Evolutionary conservation across 2,888 invertebrate species (phyloP), one percentile per base, ranked within the genome.

Genomic region (Alsophila aescularia): DNA sequence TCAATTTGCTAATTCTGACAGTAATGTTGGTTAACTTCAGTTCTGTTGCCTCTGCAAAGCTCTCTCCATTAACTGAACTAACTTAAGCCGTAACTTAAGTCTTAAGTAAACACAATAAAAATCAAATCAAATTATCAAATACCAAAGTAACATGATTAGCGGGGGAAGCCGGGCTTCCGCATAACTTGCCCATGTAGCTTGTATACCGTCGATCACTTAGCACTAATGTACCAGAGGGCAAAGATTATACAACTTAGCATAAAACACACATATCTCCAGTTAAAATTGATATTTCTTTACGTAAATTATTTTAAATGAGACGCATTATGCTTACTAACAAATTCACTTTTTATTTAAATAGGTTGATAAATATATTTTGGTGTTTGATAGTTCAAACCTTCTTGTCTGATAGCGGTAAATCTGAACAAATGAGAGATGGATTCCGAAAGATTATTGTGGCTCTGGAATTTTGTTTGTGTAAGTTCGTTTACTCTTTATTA

Each of bases 91-190:
- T n/a, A 31, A 1, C 35, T 31, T 45, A 45, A 45, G 12, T 31
- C 16, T n/a, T 36, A 39, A 50, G 34, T 15, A 51, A 45, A 41
- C 49, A 39, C 40, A 59, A 58, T 53, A 32, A 58, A 54, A 47
- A 40, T 47, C 42, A 15, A 58, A 61, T 45, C 35, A 15, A 44
- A 55, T 63, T 64, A 73, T 77, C 61, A 67, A 70, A 71, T 67
- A 64, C 60, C 61, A 67, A 69, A 62, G 74, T 80, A 84, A 78
- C 73, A 64, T 75, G 76, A 83, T 87, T 87, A 88, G 76, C 81
- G 79, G 67, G 78, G 79, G 78, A 81, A 83, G 60, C 31, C 35
- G 47, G 48, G 63, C 83, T 85, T 87, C 87, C 87, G 85, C 79
- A 81, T 81, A 74, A 69, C 76, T 79, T 58, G 60, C 67, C 72